Percentiles rank a stretch among this genome's conserved stretches.
Evolutionary conservation across 2,797 vertebrate genomes (phyloP).

Genomic region (Calcarius lapponicus): DNA sequence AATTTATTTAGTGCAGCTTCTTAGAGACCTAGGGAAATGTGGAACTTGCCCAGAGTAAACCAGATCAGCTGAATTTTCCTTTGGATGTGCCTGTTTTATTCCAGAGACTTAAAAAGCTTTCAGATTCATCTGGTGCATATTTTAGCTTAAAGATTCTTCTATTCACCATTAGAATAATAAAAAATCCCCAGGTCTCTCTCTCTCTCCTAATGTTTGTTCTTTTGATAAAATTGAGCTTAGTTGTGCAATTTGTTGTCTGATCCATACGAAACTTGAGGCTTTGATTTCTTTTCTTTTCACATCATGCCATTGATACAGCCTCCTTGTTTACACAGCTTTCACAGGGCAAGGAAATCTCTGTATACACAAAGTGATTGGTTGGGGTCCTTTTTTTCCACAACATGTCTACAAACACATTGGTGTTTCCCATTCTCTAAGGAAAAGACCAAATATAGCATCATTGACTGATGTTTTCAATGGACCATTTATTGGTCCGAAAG

Average conservation of each 20-base stretch:
- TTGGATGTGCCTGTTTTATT: background rate
- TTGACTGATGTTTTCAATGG: background rate
- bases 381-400: background rate
- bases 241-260: background rate
- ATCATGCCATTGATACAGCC: background rate
- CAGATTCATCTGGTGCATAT: background rate
- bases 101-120: background rate
- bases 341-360: background rate
- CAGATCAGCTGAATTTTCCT: background rate
- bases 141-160: background rate
- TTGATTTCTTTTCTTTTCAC: background rate
- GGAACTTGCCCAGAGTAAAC: background rate
- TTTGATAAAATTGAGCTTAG: background rate
- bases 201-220: background rate
- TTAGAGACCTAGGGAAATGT: rapidly evolving
- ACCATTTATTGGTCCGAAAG: background rate
- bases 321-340: constrained; percentile 25
- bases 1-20: background rate
- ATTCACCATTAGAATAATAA: background rate
- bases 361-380: background rate
- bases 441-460: background rate
- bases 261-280: background rate
- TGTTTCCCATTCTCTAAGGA: background rate
- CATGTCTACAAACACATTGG: background rate
- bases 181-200: background rate